Conservation (phyloP, 2,888 invertebrate genomes). For the Hirtodrosophila cameraria region DNA sequence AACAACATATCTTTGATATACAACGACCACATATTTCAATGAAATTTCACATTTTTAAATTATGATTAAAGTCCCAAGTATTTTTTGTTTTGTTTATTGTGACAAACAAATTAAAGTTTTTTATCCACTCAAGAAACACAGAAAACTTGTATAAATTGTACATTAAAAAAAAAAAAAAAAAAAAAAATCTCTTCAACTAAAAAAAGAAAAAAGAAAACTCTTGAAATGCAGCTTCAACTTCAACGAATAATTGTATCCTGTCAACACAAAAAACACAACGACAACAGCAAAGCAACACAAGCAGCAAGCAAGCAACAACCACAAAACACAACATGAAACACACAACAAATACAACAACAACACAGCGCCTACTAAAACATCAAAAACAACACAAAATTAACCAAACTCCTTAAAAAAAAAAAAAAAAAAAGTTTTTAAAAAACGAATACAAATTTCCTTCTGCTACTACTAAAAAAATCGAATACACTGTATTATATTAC, state of each 20-base stretch:
- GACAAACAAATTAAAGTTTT: slow-evolving; percentile 18
- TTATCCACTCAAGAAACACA: slow-evolving; percentile 26
- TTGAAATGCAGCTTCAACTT: slow-evolving; percentile 38
- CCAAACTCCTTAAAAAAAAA: slow-evolving; percentile 19
- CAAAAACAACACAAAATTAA: slow-evolving; percentile 38
- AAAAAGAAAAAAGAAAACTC: slow-evolving; percentile 10
- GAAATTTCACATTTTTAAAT: slow-evolving; percentile 15
- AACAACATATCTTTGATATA: slow-evolving; percentile 51
- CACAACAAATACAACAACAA: slow-evolving; percentile 35
- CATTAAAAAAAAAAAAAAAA: slow-evolving; percentile 1
- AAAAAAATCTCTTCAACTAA: slow-evolving; percentile 2
- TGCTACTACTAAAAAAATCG: slow-evolving; percentile 67
- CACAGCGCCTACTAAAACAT: slow-evolving; percentile 41
- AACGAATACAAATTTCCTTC: slow-evolving; percentile 19
- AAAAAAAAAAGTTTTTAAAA: slow-evolving; percentile 8
- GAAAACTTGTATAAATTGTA: slow-evolving; percentile 29
- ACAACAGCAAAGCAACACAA: slow-evolving; percentile 24
- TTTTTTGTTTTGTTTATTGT: slow-evolving; percentile 31
- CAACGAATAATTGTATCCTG: slow-evolving; percentile 48
- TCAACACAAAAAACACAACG: slow-evolving; percentile 47
- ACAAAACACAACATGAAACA: slow-evolving; percentile 26
- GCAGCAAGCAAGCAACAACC: slow-evolving; percentile 26
- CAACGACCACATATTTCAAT: slow-evolving; percentile 28
- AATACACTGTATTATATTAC: slow-evolving; percentile 63
- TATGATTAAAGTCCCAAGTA: slow-evolving; percentile 10